Evolutionary conservation across 1,140 invertebrate genomes (phyloP).

Genomic region (Trypoxylus dichotomus): DNA sequence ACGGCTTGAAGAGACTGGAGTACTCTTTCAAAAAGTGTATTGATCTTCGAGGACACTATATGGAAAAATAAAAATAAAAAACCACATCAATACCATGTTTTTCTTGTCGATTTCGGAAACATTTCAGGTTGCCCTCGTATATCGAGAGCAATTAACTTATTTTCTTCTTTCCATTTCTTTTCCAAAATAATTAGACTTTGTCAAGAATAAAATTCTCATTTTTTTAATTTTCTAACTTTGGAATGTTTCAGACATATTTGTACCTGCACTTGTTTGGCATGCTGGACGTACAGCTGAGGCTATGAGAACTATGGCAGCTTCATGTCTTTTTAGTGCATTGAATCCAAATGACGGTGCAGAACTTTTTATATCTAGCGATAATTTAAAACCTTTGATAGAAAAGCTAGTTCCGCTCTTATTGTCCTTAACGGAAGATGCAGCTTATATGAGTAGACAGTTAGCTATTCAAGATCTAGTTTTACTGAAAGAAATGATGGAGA

Average conservation of each 20-base stretch:
- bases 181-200: too few species aligned
- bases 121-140: too few species aligned
- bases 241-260: constrained; percentile 63
- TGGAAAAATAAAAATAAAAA: too few species aligned
- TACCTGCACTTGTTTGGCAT: constrained; percentile 77
- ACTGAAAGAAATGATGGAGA: constrained; percentile 49
- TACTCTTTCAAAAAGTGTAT: too few species aligned
- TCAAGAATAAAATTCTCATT: too few species aligned
- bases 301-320: constrained; percentile 75
- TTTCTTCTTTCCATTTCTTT: too few species aligned
- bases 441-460: constrained; percentile 61
- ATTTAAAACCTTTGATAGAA: constrained; percentile 50
- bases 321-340: constrained; percentile 64
- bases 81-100: too few species aligned
- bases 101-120: too few species aligned
- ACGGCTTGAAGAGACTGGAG: too few species aligned
- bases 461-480: constrained; percentile 59
- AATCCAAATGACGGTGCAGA: constrained; percentile 37
- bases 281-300: constrained; percentile 80
- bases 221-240: background rate
- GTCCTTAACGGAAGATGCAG: constrained; percentile 64
- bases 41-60: too few species aligned
- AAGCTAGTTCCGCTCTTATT: constrained; percentile 57
- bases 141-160: too few species aligned
- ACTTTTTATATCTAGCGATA: constrained; percentile 43